Base-by-base conservation (phyloP, 1,140 invertebrate species). In the Wiebesia pumilae region DNA sequence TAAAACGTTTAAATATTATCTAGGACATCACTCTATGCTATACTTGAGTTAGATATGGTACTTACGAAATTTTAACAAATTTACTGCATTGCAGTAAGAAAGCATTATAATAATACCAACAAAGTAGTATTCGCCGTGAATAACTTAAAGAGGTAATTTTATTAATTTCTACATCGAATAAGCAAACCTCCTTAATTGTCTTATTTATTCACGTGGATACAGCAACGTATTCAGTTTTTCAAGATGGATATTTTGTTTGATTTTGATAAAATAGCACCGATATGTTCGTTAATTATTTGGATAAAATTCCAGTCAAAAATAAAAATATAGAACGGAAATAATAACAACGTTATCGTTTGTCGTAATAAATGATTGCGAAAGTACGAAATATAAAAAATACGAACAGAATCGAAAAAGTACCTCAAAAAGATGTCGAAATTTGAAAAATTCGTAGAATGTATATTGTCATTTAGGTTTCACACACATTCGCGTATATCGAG, bases 341-440 rank as follows among this genome's bases (percentile, higher is more conserved):
- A 62, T 62, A 27, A 14, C 3, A 27, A 27, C 3, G 38, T 73
- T 40, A 71, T 40, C 6, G 6, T 40, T 73, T 73, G 19, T 27
- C 19, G 10, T 73, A 24, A 0, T 40, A 40, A 24, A 40, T 40
- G 69, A 2, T 19, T 12, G 7, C 0, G 21, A 24, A 73, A 40
- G 33, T 4, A 73, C 14, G 35, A 69, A 33, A 69, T 69, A 33
- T 33, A 33, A 7, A 35, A 69, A 33, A 16, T 35, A 9, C 27
- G n/a, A 35, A 69, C 3, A 35, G 65, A 69, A 30, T 27, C 7
- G 62, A 30, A 6, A 73, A 73, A 73, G 30, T 19, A 14, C 24
- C 40, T 73, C 35, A 73, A 40, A 73, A 73, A 73, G 69, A 40
- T 73, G 38, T 73, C 24, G 35, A 80, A 62, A 38, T 80, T 80